These are phyloP conservation scores for Melieria picta DNA, from an alignment of 2,888 invertebrate species.

Conservation along the genomic window DNA sequence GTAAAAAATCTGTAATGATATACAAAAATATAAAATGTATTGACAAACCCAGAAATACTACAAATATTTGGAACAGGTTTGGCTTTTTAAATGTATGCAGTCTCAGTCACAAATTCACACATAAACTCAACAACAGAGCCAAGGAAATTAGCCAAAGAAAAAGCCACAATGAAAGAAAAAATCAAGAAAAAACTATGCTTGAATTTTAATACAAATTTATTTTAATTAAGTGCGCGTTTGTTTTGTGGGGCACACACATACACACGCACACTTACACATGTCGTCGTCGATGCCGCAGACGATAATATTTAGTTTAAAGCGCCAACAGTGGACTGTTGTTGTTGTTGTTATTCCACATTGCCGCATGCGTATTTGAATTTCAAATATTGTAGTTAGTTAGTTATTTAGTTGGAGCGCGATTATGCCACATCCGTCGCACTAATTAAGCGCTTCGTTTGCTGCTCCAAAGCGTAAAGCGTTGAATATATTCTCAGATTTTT, in stretches of 20 bases:
- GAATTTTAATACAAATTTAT: slow-evolving; percentile 2
- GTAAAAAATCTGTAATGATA: background rate
- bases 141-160: background rate
- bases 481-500: no score
- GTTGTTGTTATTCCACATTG: no score
- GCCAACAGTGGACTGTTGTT: no score
- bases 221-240: background rate
- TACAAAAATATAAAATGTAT: background rate
- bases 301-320: no score
- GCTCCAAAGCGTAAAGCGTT: no score
- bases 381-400: no score
- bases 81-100: no score
- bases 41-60: background rate
- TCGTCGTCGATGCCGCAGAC: background rate
- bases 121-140: no score
- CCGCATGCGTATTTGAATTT: no score
- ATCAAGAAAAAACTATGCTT: background rate
- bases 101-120: no score
- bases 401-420: no score
- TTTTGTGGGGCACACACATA: background rate
- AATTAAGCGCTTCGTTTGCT: background rate
- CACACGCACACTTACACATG: slow-evolving; percentile 7
- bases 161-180: background rate
- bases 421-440: no score
- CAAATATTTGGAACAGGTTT: background rate